These are phyloP conservation scores for Anastatus disparis DNA, from an alignment of 1,140 invertebrate species.

Conservation along the genomic window DNA sequence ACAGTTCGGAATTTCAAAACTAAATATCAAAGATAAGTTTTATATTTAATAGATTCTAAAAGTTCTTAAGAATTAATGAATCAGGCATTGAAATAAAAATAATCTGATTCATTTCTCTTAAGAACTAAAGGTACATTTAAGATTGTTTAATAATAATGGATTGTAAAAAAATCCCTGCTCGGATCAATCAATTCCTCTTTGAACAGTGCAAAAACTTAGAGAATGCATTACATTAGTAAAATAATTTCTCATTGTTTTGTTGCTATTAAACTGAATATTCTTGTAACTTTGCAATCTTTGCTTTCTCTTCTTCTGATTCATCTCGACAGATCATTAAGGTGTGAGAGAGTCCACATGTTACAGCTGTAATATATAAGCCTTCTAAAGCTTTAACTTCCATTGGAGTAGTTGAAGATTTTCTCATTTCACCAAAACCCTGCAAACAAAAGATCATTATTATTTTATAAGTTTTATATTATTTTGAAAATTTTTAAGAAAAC, in stretches of 20 bases:
- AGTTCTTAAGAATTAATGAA: neutral
- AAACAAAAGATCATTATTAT: conserved; percentile 29
- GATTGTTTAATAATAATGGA: neutral
- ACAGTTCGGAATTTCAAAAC: neutral
- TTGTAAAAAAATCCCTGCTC: conserved; percentile 16
- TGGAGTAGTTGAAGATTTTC: conserved; percentile 88
- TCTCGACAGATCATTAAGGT: conserved; percentile 78
- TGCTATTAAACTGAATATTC: conserved; percentile 65
- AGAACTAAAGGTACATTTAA: conserved; percentile 8
- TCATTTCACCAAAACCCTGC: conserved; percentile 88
- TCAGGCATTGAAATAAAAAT: neutral
- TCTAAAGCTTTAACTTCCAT: conserved; percentile 88
- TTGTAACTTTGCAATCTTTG: conserved; percentile 72
- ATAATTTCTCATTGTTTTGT: conserved; percentile 17
- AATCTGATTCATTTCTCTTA: neutral
- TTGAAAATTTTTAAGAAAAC: neutral
- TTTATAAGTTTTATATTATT: neutral
- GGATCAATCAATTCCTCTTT: conserved; percentile 20
- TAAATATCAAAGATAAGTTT: neutral
- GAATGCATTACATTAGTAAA: conserved; percentile 15
- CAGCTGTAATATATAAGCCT: conserved; percentile 81
- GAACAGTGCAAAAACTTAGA: conserved; percentile 30
- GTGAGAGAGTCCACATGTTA: conserved; percentile 87
- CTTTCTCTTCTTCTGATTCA: conserved; percentile 74
- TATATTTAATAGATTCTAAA: conserved; percentile 16